phyloP scores from a whole-genome alignment of 2,797 vertebrate species.

The Gephyroberyx darwinii region DNA sequence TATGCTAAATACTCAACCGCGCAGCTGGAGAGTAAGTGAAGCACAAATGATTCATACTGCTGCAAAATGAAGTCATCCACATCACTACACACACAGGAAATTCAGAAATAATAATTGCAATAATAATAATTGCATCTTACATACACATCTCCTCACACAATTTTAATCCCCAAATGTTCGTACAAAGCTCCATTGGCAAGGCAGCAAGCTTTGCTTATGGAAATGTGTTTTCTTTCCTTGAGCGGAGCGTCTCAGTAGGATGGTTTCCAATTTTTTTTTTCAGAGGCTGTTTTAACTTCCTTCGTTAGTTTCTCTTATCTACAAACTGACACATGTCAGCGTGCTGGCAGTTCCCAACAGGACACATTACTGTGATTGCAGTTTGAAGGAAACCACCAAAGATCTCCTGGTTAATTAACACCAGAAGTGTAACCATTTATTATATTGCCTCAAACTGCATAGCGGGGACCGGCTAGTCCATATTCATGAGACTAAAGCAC shows the following conservation, averaged over 20 bases:
- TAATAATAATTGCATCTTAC: slow-evolving; percentile 4
- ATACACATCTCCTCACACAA: neutral
- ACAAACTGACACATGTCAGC: too few species aligned
- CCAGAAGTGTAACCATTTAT: neutral
- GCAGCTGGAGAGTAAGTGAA: slow-evolving; percentile 60
- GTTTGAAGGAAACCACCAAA: neutral
- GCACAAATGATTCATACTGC: slow-evolving; percentile 60
- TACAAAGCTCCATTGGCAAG: neutral
- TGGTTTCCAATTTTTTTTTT: neutral
- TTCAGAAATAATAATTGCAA: slow-evolving; percentile 1
- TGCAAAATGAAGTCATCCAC: slow-evolving; percentile 45
- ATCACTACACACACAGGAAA: slow-evolving; percentile 21
- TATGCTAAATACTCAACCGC: slow-evolving; percentile 11
- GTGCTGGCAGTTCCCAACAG: too few species aligned
- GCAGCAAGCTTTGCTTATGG: neutral
- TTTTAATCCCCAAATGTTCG: neutral
- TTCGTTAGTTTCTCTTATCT: neutral
- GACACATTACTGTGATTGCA: neutral
- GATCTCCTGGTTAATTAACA: slow-evolving; percentile 7
- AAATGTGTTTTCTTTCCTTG: slow-evolving; percentile 1
- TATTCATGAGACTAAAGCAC: slow-evolving; percentile 5
- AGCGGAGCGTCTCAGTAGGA: neutral
- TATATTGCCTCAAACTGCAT: neutral
- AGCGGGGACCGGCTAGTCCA: neutral
- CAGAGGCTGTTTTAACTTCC: neutral